These are phyloP conservation scores for Paramisgurnus dabryanus DNA, from an alignment of 2,113 vertebrate genomes.

Conservation along the genomic window DNA sequence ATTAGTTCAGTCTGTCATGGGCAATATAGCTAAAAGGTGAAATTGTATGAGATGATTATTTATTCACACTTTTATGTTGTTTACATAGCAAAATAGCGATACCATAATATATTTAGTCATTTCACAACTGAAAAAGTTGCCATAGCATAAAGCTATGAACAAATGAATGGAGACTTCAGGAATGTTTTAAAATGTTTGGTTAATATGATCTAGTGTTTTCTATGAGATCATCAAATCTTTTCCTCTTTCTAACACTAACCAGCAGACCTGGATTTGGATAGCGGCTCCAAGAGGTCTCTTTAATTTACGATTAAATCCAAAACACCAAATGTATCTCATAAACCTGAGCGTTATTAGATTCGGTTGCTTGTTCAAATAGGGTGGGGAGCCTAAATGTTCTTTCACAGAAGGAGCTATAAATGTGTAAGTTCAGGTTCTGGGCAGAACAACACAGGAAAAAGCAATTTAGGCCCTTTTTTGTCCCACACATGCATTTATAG, in stretches of 20 bases:
- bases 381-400: background rate
- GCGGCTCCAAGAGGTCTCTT: slow-evolving; percentile 28
- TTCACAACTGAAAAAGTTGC: background rate
- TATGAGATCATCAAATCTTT: background rate
- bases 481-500: slow-evolving; percentile 5
- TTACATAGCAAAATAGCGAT: background rate
- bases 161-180: too few species aligned
- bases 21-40: background rate
- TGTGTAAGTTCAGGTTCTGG: slow-evolving; percentile 17
- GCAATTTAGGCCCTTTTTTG: background rate
- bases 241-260: background rate
- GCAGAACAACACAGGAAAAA: slow-evolving; percentile 5
- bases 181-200: too few species aligned
- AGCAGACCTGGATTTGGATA: background rate
- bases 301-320: slow-evolving; percentile 4
- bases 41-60: background rate
- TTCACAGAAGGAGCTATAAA: slow-evolving; percentile 19
- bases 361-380: slow-evolving; percentile 10
- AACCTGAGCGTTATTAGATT: slow-evolving; percentile 39
- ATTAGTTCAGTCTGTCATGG: background rate
- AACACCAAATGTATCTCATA: slow-evolving; percentile 39
- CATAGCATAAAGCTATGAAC: too few species aligned
- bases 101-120: background rate
- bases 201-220: background rate
- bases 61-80: background rate